Percentiles rank a stretch among this genome's conserved stretches.
These are phyloP conservation scores for Triplophysa tibetana DNA, from an alignment of 2,113 vertebrate species.

Conservation along the genomic window DNA sequence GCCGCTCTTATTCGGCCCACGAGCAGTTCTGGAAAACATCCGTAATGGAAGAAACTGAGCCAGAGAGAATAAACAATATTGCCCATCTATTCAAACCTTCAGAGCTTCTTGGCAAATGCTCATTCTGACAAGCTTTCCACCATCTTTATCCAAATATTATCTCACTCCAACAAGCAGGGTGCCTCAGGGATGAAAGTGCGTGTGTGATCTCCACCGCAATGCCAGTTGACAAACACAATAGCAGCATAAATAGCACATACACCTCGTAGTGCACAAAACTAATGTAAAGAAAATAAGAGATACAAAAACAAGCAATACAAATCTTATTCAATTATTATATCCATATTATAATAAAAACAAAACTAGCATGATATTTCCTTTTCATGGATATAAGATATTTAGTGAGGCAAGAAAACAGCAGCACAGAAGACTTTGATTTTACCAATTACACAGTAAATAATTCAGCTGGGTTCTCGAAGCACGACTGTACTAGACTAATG, in stretches of 20 bases:
- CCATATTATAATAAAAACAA: no score
- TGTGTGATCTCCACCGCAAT: neutral
- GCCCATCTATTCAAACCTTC: neutral
- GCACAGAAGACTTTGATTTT: neutral
- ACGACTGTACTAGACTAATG: neutral
- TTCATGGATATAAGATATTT: neutral
- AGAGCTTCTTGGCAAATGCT: slow-evolving; percentile 11
- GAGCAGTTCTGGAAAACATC: neutral
- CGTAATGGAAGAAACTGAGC: neutral
- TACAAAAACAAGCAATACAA: neutral
- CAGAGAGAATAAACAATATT: slow-evolving; percentile 1
- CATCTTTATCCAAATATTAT: slow-evolving; percentile 17
- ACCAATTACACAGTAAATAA: slow-evolving; percentile 35
- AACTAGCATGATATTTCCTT: neutral
- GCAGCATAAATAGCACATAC: neutral
- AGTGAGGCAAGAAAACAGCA: neutral
- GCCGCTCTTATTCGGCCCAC: neutral
- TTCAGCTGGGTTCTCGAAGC: slow-evolving; percentile 23
- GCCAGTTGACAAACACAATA: neutral
- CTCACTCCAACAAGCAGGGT: neutral
- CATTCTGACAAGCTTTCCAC: neutral
- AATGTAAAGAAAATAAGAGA: neutral
- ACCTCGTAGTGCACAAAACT: neutral
- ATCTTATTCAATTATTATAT: no score
- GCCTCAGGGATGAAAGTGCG: neutral